Percentiles rank a stretch among this genome's conserved stretches.
Evolutionary conservation across 2,113 vertebrate genomes (phyloP).

Genomic region (Microtus oregoni): DNA sequence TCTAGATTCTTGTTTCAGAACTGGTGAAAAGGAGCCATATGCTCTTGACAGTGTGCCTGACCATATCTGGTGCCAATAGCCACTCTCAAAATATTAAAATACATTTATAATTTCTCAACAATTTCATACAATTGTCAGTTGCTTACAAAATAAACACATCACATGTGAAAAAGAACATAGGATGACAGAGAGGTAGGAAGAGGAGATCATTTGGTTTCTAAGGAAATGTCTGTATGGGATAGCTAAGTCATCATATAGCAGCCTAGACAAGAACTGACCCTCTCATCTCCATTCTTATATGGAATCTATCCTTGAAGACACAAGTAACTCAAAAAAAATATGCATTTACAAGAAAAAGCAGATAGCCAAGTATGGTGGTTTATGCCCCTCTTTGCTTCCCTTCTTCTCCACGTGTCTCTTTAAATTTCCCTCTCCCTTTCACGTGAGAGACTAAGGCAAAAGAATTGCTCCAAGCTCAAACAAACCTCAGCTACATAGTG

Average conservation of each 20-base stretch:
- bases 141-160: background rate
- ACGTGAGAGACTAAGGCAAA: background rate
- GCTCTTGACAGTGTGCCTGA: background rate
- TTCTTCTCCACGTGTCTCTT: background rate
- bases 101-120: slow-evolving; percentile 31
- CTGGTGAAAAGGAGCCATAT: background rate
- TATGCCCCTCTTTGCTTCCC: background rate
- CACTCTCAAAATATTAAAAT: slow-evolving; percentile 38
- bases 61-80: background rate
- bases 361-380: background rate
- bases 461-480: background rate
- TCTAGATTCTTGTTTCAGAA: slow-evolving; percentile 14
- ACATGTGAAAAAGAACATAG: slow-evolving; percentile 17
- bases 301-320: background rate
- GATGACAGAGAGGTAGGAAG: background rate
- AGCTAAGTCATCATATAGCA: background rate
- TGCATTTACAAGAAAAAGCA: background rate
- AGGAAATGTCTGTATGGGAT: background rate
- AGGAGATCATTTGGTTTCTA: background rate
- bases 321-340: background rate
- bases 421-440: background rate
- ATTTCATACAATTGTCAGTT: background rate
- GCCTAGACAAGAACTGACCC: background rate
- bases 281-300: background rate
- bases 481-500: background rate